Conservation (phyloP, 2,113 vertebrate species). For the Lipophrys pholis region DNA sequence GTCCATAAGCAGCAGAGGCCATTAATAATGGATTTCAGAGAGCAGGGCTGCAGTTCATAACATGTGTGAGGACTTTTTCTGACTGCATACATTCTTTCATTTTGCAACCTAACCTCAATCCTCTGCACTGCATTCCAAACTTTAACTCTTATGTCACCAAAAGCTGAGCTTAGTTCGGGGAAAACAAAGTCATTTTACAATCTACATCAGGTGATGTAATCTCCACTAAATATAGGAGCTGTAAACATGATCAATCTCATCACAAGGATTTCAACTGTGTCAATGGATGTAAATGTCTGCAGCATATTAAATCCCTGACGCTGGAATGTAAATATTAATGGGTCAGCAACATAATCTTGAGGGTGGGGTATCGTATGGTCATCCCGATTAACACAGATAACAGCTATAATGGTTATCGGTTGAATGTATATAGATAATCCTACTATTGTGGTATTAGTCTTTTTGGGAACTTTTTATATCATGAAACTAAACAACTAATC, state of each 20-base stretch:
- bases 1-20: conserved; percentile 34
- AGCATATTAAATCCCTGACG: not conserved
- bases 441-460: not conserved
- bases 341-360: not conserved
- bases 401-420: not conserved
- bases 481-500: too few relatives aligned
- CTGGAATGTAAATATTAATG: not conserved
- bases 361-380: not conserved
- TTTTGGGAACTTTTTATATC: too few relatives aligned
- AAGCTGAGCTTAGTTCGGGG: not conserved
- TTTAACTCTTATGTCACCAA: conserved; percentile 21
- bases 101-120: conserved; percentile 37
- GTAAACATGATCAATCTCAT: not conserved
- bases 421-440: not conserved
- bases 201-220: not conserved
- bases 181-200: conserved; percentile 8
- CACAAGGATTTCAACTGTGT: not conserved
- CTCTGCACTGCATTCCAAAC: conserved; percentile 27
- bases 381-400: not conserved
- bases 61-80: conserved; percentile 44
- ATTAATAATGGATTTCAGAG: conserved; percentile 73
- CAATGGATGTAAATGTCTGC: not conserved
- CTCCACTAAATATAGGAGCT: not conserved
- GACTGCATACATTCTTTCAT: conserved; percentile 31
- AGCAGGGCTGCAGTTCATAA: conserved; percentile 45